Percentiles rank a stretch among this genome's conserved stretches.
Evolutionary conservation across 2,888 invertebrate species (phyloP).

Genomic region (Ypsolopha scabrella): DNA sequence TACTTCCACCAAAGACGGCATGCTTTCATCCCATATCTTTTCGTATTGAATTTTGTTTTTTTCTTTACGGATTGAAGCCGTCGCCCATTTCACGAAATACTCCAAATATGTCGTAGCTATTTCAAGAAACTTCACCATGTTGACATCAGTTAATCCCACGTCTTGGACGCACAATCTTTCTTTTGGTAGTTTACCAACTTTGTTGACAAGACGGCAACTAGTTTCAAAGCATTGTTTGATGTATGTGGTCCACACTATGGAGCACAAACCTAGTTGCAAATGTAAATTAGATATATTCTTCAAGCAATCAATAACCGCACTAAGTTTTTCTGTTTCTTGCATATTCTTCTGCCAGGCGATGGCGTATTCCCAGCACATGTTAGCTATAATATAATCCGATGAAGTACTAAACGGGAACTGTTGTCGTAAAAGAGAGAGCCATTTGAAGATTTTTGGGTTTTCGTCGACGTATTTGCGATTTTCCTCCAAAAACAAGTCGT

Average conservation of each 20-base stretch:
- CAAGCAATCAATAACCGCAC: slow-evolving; percentile 79
- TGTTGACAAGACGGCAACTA: slow-evolving; percentile 81
- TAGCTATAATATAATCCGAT: slow-evolving; percentile 82
- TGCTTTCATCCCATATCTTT: slow-evolving; percentile 76
- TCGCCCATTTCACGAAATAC: slow-evolving; percentile 49
- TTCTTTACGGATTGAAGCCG: slow-evolving; percentile 36
- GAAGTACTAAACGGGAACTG: slow-evolving; percentile 91
- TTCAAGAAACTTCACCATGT: slow-evolving; percentile 64
- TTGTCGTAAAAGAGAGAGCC: slow-evolving; percentile 73
- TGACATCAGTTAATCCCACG: slow-evolving; percentile 76
- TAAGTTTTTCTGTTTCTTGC: slow-evolving; percentile 73
- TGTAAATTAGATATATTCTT: slow-evolving; percentile 74
- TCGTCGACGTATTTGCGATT: slow-evolving; percentile 40
- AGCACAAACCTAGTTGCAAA: slow-evolving; percentile 82
- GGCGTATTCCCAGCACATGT: slow-evolving; percentile 93
- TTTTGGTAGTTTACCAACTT: slow-evolving; percentile 86
- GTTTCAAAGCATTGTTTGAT: slow-evolving; percentile 84
- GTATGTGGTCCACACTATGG: slow-evolving; percentile 91
- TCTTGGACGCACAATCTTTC: slow-evolving; percentile 86
- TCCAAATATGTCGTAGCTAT: slow-evolving; percentile 58
- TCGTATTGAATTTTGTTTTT: slow-evolving; percentile 64
- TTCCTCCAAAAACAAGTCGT: slow-evolving; percentile 42
- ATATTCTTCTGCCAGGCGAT: slow-evolving; percentile 87
- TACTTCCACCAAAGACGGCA: slow-evolving; percentile 79
- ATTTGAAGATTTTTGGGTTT: slow-evolving; percentile 68